Percentiles rank a stretch among this genome's conserved stretches.
Evolutionary conservation across 2,888 invertebrate genomes (phyloP).

Genomic region (Drosophila formosana): DNA sequence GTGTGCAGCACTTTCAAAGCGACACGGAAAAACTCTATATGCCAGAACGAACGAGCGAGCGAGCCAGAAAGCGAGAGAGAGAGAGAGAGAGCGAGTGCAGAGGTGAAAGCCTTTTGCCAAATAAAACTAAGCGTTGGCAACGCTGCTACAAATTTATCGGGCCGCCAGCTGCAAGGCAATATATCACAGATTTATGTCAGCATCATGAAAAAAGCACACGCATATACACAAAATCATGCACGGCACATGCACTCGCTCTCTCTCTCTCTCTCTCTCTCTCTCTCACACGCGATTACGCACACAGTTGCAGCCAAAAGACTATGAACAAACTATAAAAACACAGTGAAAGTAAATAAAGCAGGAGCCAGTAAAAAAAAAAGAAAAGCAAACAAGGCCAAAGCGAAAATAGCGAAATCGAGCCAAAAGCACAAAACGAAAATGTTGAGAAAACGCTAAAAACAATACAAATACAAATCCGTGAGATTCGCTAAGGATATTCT

Average conservation of each 20-base stretch:
- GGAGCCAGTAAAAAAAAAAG: no score
- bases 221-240: conserved; percentile 29
- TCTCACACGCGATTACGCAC: not conserved
- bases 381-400: conserved; percentile 16
- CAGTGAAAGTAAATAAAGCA: conserved; percentile 35
- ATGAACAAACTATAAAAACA: conserved; percentile 49
- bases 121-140: conserved; percentile 54
- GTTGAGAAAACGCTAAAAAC: conserved; percentile 32
- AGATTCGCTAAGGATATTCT: conserved; percentile 27
- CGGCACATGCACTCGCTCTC: not conserved
- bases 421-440: conserved; percentile 52
- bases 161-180: conserved; percentile 64
- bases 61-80: conserved; percentile 6
- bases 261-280: not conserved
- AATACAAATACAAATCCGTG: conserved; percentile 29
- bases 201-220: conserved; percentile 65
- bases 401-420: conserved; percentile 39
- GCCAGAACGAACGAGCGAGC: not conserved
- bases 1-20: conserved; percentile 16
- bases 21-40: not conserved
- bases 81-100: not conserved
- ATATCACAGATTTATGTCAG: conserved; percentile 79
- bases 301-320: conserved; percentile 23
- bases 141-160: conserved; percentile 56
- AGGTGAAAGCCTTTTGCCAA: conserved; percentile 53